phyloP scores from a whole-genome alignment of 2,888 invertebrate species.

The Cataglyphis livida region DNA sequence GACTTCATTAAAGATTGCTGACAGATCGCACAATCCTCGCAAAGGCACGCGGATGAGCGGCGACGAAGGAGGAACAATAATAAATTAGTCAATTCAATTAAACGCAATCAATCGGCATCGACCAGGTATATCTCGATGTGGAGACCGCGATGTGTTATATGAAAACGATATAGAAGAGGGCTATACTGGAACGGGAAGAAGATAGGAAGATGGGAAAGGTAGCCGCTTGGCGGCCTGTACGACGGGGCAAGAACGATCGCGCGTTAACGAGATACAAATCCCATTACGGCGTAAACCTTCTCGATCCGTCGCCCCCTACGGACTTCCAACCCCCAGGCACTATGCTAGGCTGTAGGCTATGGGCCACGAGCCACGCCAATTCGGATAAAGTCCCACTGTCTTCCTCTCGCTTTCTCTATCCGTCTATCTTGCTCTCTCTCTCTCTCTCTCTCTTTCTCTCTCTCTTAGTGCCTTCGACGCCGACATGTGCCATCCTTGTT shows the following conservation, averaged over 20 bases:
- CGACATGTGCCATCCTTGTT: constrained; percentile 24
- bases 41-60: neutral
- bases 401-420: constrained; percentile 58
- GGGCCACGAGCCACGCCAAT: constrained; percentile 84
- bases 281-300: constrained; percentile 85
- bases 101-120: constrained; percentile 72
- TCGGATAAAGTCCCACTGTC: constrained; percentile 81
- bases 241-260: constrained; percentile 84
- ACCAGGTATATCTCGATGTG: constrained; percentile 38
- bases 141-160: constrained; percentile 39
- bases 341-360: constrained; percentile 78
- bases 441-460: constrained; percentile 33
- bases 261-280: constrained; percentile 86
- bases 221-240: constrained; percentile 78
- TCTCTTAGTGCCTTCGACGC: constrained; percentile 26
- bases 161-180: constrained; percentile 63
- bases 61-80: constrained; percentile 65
- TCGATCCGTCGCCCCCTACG: constrained; percentile 84
- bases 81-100: constrained; percentile 81
- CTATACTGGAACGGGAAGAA: constrained; percentile 41
- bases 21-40: constrained; percentile 40
- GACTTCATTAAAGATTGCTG: neutral
- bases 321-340: constrained; percentile 79
- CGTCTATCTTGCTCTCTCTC: constrained; percentile 25
- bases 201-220: constrained; percentile 58